Percentiles rank a stretch among this genome's conserved stretches.
Conservation (phyloP, 2,113 vertebrate genomes). For the Podarcis raffonei region DNA sequence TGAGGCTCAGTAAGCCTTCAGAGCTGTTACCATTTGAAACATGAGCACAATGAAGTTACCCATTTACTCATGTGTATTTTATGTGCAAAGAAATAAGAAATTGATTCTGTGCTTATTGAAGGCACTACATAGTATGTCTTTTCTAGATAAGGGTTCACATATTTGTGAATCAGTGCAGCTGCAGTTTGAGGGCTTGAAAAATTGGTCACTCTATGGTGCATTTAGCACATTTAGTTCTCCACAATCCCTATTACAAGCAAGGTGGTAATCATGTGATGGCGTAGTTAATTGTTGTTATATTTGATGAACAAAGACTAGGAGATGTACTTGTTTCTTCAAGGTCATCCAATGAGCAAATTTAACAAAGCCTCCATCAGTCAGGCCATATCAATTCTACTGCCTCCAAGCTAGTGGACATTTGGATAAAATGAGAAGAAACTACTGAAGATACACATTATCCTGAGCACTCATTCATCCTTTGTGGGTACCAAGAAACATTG, state of each 20-base stretch:
- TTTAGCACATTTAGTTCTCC: neutral
- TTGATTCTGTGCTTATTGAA: neutral
- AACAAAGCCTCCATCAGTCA: neutral
- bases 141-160: neutral
- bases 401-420: neutral
- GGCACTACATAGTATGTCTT: neutral
- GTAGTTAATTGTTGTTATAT: constrained; percentile 1
- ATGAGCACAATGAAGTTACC: neutral
- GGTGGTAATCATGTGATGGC: neutral
- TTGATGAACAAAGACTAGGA: neutral
- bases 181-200: accelerated
- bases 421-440: neutral
- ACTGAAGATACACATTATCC: too few relatives aligned
- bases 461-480: neutral
- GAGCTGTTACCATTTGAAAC: constrained; percentile 1
- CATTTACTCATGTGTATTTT: constrained; percentile 15
- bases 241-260: neutral
- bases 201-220: neutral
- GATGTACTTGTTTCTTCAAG: neutral
- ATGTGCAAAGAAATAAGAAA: neutral
- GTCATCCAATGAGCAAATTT: neutral
- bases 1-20: neutral
- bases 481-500: neutral
- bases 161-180: neutral
- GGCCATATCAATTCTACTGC: neutral